A percentile compares a stretch with the other conserved stretches of the same genome.
phyloP scores from a whole-genome alignment of 2,113 vertebrate genomes.

The Ochotona curzoniae region DNA sequence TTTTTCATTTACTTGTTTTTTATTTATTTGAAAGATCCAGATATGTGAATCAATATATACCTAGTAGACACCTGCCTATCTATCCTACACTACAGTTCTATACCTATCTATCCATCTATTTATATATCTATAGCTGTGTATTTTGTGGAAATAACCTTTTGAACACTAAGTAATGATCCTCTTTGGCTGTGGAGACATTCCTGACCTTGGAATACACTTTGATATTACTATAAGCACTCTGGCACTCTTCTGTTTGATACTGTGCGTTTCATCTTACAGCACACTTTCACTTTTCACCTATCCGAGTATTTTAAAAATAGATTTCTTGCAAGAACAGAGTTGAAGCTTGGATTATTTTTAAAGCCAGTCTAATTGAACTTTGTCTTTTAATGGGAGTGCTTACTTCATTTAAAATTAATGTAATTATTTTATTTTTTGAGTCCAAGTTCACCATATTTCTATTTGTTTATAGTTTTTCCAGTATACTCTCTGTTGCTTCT shows the following conservation, averaged over 20 bases:
- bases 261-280: neutral
- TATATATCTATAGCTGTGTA: no score
- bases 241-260: neutral
- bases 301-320: neutral
- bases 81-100: no score
- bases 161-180: neutral
- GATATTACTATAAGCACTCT: neutral
- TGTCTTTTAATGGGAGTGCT: neutral
- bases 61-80: no score
- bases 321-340: neutral
- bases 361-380: neutral
- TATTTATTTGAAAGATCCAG: no score
- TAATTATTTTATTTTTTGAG: neutral
- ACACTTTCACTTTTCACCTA: neutral
- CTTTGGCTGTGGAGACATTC: neutral
- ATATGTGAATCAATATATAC: no score
- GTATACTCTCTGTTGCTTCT: neutral
- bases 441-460: neutral
- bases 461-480: neutral
- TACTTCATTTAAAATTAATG: constrained; percentile 18
- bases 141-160: neutral
- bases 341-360: neutral
- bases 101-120: no score
- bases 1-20: neutral
- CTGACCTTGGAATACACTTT: constrained; percentile 19